Evolutionary conservation across 2,888 invertebrate genomes (phyloP).

Genomic region (Stenchaetothrips biformis): DNA sequence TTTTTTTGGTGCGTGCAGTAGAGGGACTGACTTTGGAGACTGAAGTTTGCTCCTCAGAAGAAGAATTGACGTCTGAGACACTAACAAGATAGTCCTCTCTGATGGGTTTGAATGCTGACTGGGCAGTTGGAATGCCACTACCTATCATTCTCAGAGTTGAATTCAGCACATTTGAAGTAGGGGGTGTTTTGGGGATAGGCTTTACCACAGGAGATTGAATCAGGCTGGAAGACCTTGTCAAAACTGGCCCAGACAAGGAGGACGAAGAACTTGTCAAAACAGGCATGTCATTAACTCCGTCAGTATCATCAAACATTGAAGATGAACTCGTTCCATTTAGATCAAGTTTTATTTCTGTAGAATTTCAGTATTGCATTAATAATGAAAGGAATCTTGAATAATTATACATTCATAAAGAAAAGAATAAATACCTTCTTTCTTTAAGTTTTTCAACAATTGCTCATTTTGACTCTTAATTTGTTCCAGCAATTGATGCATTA

Average conservation of each 20-base stretch:
- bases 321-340: background rate
- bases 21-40: background rate
- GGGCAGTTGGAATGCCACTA: background rate
- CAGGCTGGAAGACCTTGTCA: background rate
- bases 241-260: background rate
- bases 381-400: background rate
- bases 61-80: background rate
- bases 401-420: background rate
- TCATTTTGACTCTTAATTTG: background rate
- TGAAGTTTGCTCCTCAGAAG: background rate
- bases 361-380: background rate
- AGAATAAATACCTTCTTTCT: background rate
- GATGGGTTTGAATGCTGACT: background rate
- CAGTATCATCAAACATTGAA: background rate
- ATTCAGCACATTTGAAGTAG: background rate
- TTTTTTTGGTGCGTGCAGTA: background rate
- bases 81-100: background rate
- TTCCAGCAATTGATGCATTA: slow-evolving; percentile 1
- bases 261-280: background rate
- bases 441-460: background rate
- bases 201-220: background rate
- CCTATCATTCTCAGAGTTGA: background rate
- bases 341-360: background rate
- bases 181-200: background rate
- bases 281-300: background rate